These are phyloP conservation scores for Gallinago nigripennis DNA, from an alignment of 2,797 vertebrate genomes.

Conservation along the genomic window DNA sequence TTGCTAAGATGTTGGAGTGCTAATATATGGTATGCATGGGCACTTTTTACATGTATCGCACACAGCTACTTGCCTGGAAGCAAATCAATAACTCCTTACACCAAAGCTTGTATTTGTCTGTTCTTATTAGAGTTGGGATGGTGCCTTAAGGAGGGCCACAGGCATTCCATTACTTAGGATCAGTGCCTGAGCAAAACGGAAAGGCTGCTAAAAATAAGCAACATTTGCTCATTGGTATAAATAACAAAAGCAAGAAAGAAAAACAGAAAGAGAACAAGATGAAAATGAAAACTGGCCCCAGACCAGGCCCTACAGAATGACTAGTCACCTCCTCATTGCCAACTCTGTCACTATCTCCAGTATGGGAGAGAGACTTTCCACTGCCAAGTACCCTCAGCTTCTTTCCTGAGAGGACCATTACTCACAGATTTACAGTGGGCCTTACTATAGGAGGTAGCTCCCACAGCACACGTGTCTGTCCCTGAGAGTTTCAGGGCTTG, in stretches of 20 bases:
- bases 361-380: conserved; percentile 3
- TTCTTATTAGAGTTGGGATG: background rate
- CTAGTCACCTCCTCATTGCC: conserved; percentile 34
- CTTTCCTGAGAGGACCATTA: background rate
- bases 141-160: background rate
- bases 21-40: background rate
- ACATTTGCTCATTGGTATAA: conserved; percentile 64
- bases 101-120: background rate
- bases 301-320: conserved; percentile 17
- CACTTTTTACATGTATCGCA: background rate
- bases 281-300: conserved; percentile 56
- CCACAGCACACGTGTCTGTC: background rate
- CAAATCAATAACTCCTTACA: conserved; percentile 13
- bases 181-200: conserved; percentile 21
- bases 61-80: conserved; percentile 20
- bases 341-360: conserved; percentile 57
- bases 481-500: background rate
- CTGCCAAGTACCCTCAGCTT: background rate
- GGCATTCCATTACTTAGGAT: conserved; percentile 39
- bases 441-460: background rate
- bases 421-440: background rate
- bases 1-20: background rate
- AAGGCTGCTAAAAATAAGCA: conserved; percentile 64
- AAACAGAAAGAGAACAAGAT: conserved; percentile 30
- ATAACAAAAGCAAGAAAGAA: conserved; percentile 52